phyloP scores from a whole-genome alignment of 2,797 vertebrate genomes.

The Fundulus diaphanus region DNA sequence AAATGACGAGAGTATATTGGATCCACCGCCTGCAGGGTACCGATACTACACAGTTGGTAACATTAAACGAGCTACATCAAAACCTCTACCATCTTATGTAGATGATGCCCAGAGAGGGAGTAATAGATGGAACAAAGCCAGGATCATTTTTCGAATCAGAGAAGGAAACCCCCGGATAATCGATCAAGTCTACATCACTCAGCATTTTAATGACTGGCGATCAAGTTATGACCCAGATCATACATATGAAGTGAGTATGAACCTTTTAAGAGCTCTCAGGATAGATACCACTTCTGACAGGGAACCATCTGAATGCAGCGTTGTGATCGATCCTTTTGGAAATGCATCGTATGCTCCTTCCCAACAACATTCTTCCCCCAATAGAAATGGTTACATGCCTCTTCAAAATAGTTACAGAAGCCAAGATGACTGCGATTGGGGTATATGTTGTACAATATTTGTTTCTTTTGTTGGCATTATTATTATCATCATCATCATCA shows the following conservation, averaged over 20 bases:
- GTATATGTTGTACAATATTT: background rate
- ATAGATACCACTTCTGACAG: background rate
- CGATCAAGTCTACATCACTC: too few relatives aligned
- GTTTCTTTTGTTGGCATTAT: background rate
- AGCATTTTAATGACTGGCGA: background rate
- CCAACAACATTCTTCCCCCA: background rate
- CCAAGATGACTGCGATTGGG: background rate
- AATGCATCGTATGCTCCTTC: background rate
- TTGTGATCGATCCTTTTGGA: background rate
- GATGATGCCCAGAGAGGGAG: accelerated
- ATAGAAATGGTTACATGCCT: background rate
- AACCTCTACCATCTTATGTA: background rate
- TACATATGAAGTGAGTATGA: background rate
- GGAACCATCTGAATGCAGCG: accelerated
- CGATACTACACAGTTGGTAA: conserved; percentile 19
- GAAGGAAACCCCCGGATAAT: too few relatives aligned
- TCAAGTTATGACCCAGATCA: background rate
- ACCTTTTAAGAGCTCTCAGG: conserved; percentile 4
- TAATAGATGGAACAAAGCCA: background rate
- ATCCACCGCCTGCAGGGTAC: background rate
- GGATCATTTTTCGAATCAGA: conserved; percentile 2
- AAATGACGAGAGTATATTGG: too few relatives aligned
- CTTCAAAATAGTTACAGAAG: background rate
- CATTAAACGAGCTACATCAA: background rate
- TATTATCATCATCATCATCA: background rate